phyloP scores from a whole-genome alignment of 2,113 vertebrate species.

The Hippolais icterina region DNA sequence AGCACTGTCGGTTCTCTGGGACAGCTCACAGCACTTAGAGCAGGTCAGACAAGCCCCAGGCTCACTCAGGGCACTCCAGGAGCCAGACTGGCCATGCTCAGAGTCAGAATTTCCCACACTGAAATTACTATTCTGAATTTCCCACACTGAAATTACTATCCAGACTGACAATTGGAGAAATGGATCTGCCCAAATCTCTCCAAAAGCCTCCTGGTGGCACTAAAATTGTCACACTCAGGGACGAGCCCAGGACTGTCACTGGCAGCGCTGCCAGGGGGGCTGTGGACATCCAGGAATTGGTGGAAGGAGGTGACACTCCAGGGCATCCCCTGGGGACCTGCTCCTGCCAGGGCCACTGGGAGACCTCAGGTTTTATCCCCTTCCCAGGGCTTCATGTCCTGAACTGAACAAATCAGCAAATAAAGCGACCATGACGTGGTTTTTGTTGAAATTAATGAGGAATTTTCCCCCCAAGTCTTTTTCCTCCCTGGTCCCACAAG shows the following conservation, averaged over 20 bases:
- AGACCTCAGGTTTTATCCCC: neutral
- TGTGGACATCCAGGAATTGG: neutral
- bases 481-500: neutral
- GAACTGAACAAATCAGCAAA: neutral
- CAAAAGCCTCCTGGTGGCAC: neutral
- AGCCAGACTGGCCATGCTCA: neutral
- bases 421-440: rapidly evolving
- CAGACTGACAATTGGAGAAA: neutral
- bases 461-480: rapidly evolving
- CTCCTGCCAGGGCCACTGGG: neutral
- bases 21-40: neutral
- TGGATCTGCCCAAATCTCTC: neutral
- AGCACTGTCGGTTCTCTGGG: neutral
- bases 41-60: neutral
- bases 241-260: neutral
- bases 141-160: neutral
- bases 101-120: neutral
- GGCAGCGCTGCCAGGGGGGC: neutral
- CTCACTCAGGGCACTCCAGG: neutral
- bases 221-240: neutral
- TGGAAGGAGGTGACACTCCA: neutral
- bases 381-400: neutral
- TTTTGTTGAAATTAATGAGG: neutral
- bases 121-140: neutral
- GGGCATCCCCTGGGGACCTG: neutral